Base-by-base conservation (phyloP, 2,797 vertebrate species). In the Syngnathus acus region DNA sequence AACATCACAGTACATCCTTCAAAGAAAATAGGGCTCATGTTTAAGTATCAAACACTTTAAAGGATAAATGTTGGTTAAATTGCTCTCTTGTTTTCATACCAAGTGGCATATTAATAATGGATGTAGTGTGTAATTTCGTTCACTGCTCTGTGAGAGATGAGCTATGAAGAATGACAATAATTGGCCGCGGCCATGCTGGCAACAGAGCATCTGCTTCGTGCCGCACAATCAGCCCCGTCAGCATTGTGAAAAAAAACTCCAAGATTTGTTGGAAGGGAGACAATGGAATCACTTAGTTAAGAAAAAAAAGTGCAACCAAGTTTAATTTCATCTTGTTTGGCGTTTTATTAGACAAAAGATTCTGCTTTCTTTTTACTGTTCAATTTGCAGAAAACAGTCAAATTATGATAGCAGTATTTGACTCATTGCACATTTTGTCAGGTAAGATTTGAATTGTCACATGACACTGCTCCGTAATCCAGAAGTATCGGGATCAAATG, bases 131-230 rank as follows among this genome's bases (percentile, higher is more conserved):
- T 74, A 82, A 82, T 87, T 84, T 81, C 73, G 85, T 77, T 82
- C 84, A 53, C 78, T 81, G 77, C 83, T 88, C 88, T 83, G 87
- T 85, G 88, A 89, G 91, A 94, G 93, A 94, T 95, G 89, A 93
- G 89, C 92, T 92, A 87, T 92, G 89, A 90, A 91, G 84, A 93
- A 92, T 88, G 89, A 90, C 88, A 90, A 90, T 90, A 92, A 94
- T 92, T 93, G 93, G 92, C 91, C 92, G 88, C 86, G 93, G 93
- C 93, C 92, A 93, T 92, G 90, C 92, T 89, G 85, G 92, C 90
- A 90, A 88, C 90, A 87, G 89, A 94, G 91, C 93, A 93, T 94
- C 92, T 95, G 93, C 89, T 93, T 93, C 90, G 90, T 87, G 91
- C 90, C 89, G 85, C 90, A 86, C 93, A 92, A 93, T 92, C 93